Evolutionary conservation across 2,113 vertebrate species (phyloP).

Genomic region (Vidua chalybeata): DNA sequence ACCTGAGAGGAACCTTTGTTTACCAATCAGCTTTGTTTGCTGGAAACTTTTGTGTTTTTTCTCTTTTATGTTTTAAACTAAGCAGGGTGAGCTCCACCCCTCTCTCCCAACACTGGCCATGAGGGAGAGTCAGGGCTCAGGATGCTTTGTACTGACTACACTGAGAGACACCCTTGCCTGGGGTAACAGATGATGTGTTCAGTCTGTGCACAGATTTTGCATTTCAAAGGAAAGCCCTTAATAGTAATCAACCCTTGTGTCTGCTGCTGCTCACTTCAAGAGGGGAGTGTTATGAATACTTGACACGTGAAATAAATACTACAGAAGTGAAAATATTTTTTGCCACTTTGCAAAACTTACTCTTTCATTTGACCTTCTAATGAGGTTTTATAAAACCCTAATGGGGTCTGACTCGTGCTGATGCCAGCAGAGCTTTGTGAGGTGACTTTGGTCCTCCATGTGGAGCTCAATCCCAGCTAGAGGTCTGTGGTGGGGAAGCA

Average conservation of each 20-base stretch:
- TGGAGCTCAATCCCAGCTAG: background rate
- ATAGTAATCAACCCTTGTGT: background rate
- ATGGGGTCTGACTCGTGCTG: background rate
- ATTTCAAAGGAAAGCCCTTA: background rate
- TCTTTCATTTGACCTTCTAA: background rate
- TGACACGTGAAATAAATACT: background rate
- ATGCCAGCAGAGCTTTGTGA: background rate
- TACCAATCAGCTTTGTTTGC: fast-evolving
- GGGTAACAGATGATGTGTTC: background rate
- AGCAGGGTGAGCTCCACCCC: background rate
- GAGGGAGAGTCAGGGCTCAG: background rate
- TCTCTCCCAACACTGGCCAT: no score
- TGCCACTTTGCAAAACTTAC: background rate
- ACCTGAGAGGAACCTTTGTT: background rate
- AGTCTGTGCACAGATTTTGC: background rate
- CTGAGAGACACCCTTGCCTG: background rate
- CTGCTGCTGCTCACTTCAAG: background rate
- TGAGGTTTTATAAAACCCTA: background rate
- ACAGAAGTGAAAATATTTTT: background rate
- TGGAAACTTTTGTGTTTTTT: background rate
- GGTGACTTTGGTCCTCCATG: background rate
- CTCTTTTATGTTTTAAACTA: background rate
- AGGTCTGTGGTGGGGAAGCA: background rate
- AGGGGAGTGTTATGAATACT: background rate
- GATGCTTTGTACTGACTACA: background rate